These are phyloP conservation scores for Crotalus tigris DNA, from an alignment of 2,113 vertebrate species.

Conservation along the genomic window DNA sequence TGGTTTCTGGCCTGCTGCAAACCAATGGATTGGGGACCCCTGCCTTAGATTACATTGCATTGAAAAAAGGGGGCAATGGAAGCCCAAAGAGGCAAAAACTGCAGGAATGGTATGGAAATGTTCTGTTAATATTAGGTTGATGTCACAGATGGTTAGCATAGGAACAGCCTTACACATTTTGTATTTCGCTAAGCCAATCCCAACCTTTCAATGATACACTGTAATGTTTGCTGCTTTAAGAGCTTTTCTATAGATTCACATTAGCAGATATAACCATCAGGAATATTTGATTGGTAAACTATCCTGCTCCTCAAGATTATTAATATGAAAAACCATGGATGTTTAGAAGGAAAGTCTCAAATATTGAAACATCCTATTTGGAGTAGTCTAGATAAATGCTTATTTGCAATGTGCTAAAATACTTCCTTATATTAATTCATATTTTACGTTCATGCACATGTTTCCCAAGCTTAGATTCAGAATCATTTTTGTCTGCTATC, in stretches of 20 bases:
- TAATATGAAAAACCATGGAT: neutral
- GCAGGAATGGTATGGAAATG: neutral
- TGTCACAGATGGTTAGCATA: neutral
- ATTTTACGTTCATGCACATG: conserved; percentile 58
- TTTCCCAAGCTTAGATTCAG: conserved; percentile 62
- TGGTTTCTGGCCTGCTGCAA: too few relatives aligned
- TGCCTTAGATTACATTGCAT: neutral
- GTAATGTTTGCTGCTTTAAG: neutral
- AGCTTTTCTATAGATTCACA: neutral
- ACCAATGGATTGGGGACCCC: too few relatives aligned
- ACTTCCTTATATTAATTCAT: conserved; percentile 69
- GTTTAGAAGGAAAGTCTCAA: neutral
- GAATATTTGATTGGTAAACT: neutral
- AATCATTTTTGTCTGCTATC: conserved; percentile 56
- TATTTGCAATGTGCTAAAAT: conserved; percentile 53
- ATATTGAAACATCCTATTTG: neutral
- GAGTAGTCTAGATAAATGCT: neutral
- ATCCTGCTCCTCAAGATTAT: neutral
- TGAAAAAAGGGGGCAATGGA: neutral
- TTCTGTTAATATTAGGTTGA: neutral
- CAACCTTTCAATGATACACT: neutral
- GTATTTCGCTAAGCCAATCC: neutral
- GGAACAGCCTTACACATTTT: neutral
- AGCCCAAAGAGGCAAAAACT: neutral
- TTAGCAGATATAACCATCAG: neutral